Conservation (phyloP, 2,113 vertebrate species). For the Petroica traversi region DNA sequence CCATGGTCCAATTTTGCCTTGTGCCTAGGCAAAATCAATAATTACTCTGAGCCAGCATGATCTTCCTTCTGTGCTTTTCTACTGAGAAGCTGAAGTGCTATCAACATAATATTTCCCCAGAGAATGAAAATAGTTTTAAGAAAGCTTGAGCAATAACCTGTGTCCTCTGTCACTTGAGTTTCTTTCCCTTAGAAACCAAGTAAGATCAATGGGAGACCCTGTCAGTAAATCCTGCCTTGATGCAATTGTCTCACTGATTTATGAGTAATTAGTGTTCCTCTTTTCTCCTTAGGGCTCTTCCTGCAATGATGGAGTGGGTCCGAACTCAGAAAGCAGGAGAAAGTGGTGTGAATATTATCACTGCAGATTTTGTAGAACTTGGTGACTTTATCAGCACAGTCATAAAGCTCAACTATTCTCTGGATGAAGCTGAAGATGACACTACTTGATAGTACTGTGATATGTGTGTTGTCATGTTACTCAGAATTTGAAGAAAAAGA, state of each 20-base stretch:
- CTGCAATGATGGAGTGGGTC: constrained; percentile 98
- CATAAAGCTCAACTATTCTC: constrained; percentile 94
- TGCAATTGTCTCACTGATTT: background rate
- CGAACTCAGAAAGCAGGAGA: constrained; percentile 91
- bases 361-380: constrained; percentile 97
- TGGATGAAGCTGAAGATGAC: constrained; percentile 88
- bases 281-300: constrained; percentile 85
- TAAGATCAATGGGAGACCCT: background rate
- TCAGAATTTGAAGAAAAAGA: constrained; percentile 24
- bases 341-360: constrained; percentile 95
- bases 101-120: background rate
- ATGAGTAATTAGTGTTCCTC: constrained; percentile 33
- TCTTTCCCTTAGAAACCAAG: background rate
- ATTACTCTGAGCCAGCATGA: background rate
- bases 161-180: background rate
- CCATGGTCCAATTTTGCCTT: background rate
- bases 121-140: background rate
- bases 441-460: constrained; percentile 83
- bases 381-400: constrained; percentile 96
- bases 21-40: background rate
- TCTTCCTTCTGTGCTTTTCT: background rate
- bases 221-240: background rate
- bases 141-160: background rate
- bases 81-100: background rate
- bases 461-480: background rate